A percentile compares a stretch with the other conserved stretches of the same genome.
These are phyloP conservation scores for Aleadryas rufinucha DNA, from an alignment of 2,113 vertebrate genomes.

Conservation along the genomic window DNA sequence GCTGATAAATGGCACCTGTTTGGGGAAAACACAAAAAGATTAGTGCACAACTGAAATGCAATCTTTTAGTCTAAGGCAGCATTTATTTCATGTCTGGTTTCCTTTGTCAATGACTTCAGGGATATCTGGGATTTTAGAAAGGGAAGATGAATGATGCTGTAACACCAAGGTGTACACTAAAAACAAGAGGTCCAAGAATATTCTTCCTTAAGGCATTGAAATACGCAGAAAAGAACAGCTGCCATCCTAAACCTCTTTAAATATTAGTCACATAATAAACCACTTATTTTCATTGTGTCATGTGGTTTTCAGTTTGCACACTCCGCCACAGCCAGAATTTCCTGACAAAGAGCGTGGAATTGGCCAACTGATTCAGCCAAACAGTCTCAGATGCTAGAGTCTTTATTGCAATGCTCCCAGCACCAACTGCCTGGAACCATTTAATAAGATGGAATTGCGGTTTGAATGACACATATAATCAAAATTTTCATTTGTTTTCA, in stretches of 20 bases:
- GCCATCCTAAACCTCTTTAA: background rate
- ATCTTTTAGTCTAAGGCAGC: background rate
- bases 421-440: conserved; percentile 31
- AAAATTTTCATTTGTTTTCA: conserved; percentile 47
- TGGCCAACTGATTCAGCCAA: conserved; percentile 13
- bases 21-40: background rate
- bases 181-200: background rate
- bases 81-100: background rate
- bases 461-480: conserved; percentile 45
- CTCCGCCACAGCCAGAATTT: background rate
- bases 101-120: background rate
- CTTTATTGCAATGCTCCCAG: background rate
- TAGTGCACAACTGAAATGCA: background rate
- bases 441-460: conserved; percentile 40
- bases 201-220: background rate
- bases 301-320: background rate
- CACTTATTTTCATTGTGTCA: background rate
- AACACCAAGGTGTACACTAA: background rate
- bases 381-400: background rate
- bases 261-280: background rate
- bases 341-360: background rate
- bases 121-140: background rate
- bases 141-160: background rate
- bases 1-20: background rate
- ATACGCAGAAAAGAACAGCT: background rate